A percentile compares a stretch with the other conserved stretches of the same genome.
Evolutionary conservation across 1,140 invertebrate genomes (phyloP).

Genomic region (Ips typographus): DNA sequence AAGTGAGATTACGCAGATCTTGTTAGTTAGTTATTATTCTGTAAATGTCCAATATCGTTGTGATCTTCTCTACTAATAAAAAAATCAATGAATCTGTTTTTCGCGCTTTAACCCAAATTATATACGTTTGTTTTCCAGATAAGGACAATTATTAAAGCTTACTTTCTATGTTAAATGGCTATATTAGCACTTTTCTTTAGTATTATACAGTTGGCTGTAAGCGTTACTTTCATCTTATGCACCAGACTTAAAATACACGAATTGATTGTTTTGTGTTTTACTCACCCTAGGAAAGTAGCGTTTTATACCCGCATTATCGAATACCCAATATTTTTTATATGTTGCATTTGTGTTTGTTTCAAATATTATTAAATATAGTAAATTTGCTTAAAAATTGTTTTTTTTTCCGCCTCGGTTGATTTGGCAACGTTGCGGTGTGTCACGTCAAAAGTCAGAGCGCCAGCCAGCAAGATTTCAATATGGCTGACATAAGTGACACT

Average conservation of each 20-base stretch:
- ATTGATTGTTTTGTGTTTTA: not conserved
- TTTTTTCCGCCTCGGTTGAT: too few relatives aligned
- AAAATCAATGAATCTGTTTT: not conserved
- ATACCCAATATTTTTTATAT: slow-evolving; percentile 27
- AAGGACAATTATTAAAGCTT: too few relatives aligned
- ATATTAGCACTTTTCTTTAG: too few relatives aligned
- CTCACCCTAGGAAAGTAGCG: not conserved
- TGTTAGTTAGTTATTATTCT: not conserved
- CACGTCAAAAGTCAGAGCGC: too few relatives aligned
- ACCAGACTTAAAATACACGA: too few relatives aligned
- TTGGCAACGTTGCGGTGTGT: too few relatives aligned
- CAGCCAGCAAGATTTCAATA: slow-evolving; percentile 7
- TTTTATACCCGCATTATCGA: slow-evolving; percentile 16
- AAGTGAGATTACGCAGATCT: not conserved
- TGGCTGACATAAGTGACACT: slow-evolving; percentile 27
- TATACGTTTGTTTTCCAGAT: too few relatives aligned
- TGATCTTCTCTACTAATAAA: not conserved
- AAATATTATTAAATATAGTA: too few relatives aligned
- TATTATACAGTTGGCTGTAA: too few relatives aligned
- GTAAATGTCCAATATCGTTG: not conserved
- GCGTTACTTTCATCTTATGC: too few relatives aligned
- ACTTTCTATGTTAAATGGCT: too few relatives aligned
- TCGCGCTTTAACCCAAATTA: not conserved
- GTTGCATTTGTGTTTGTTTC: slow-evolving; percentile 22
- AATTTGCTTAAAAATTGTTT: too few relatives aligned